Evolutionary conservation across 2,888 invertebrate genomes (phyloP), one percentile per base, ranked within the genome.

Genomic region (Agrochola lychnidis): DNA sequence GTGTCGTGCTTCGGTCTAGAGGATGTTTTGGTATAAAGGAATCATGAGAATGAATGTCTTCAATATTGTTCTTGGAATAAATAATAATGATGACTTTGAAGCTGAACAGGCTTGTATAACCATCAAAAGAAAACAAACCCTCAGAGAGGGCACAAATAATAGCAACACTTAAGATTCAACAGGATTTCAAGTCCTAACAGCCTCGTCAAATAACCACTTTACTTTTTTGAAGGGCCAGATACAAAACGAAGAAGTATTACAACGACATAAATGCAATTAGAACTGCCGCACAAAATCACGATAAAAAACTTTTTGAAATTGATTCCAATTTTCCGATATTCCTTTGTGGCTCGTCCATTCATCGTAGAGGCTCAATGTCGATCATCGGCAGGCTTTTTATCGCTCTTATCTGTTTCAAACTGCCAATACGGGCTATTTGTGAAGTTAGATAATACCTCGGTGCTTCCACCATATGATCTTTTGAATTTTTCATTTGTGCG

Each of bases 321-420:
- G 82, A 86, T 84, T 85, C 73, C 73, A 70, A 85, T 74, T 78
- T 85, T 81, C 76, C 71, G 67, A 79, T 74, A 81, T 85, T 87
- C 79, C 79, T 85, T 84, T 84, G 86, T 84, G 82, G 71, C 75
- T 77, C 79, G 78, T 70, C 78, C 79, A 77, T 84, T 84, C 75
- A 77, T 69, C 64, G 82, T 48, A 14, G 71, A 75, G 76, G 83
- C 78, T 85, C 84, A 87, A 78, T 70, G 84, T 85, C 85, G 77
- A 86, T 89, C 88, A 88, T 74, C 66, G 82, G 69, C 85, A 83
- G 85, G 76, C 81, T 85, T 88, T 88, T 89, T 87, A 88, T 83
- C 83, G 82, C 76, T 42, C 79, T 78, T 88, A 89, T 88, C 88
- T 88, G 89, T 85, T 82, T 82, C 82, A 81, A 88, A 88, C 83